Conservation (phyloP, 1,140 invertebrate genomes). For the Anastatus disparis region DNA sequence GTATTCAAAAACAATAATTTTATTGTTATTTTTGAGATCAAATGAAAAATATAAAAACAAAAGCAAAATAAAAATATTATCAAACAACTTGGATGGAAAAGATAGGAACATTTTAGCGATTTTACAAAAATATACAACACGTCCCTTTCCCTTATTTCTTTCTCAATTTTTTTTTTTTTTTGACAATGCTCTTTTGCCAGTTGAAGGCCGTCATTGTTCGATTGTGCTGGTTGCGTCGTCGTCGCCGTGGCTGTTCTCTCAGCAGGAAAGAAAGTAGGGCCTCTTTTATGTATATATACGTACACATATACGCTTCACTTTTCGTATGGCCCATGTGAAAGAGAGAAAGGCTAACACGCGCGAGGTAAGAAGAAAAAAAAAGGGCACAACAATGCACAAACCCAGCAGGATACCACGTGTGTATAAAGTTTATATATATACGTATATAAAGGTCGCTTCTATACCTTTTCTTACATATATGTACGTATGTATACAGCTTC, state of each 20-base stretch:
- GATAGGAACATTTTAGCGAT: no score
- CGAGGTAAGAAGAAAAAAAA: constrained; percentile 5
- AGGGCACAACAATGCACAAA: constrained; percentile 42
- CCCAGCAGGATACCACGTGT: constrained; percentile 40
- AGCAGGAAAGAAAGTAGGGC: constrained; percentile 30
- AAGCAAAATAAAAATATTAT: no score
- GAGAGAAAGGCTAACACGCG: constrained; percentile 1
- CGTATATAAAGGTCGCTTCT: constrained; percentile 21
- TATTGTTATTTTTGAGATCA: no score
- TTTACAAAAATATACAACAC: not conserved
- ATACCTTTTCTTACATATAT: not conserved
- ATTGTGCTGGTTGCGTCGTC: constrained; percentile 36
- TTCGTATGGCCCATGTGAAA: no score
- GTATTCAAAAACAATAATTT: no score
- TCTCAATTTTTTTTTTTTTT: no score
- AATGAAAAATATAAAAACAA: no score
- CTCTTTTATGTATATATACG: no score
- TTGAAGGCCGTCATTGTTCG: constrained; percentile 42
- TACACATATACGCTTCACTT: no score
- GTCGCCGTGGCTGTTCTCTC: constrained; percentile 5
- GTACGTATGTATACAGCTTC: not conserved
- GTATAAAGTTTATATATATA: no score
- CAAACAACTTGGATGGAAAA: no score
- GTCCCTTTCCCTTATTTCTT: not conserved
- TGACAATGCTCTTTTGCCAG: constrained; percentile 41